Evolutionary conservation across 2,888 invertebrate species (phyloP).

Genomic region (Clanis bilineata): DNA sequence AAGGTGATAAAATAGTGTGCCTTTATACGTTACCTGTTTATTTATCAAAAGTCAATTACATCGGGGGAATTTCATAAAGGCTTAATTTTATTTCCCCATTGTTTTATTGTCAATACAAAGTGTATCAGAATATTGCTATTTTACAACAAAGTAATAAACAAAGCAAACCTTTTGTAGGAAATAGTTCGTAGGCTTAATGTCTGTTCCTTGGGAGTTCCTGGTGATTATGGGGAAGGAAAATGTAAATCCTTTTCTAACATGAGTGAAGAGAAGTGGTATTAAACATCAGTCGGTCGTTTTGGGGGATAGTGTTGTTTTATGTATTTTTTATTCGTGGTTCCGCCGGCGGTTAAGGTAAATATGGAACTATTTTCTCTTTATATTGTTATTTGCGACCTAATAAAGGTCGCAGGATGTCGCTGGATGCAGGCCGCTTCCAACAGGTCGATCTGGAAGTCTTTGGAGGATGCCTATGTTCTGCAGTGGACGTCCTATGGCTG

Average conservation of each 20-base stretch:
- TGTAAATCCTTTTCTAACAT: not conserved
- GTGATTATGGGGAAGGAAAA: not conserved
- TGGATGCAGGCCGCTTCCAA: too few relatives aligned
- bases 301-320: not conserved
- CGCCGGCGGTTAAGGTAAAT: too few relatives aligned
- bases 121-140: constrained; percentile 40
- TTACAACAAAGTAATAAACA: not conserved
- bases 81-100: constrained; percentile 44
- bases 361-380: too few relatives aligned
- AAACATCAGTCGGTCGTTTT: not conserved
- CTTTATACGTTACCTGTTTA: constrained; percentile 32
- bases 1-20: too few relatives aligned
- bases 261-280: not conserved
- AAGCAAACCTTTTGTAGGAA: not conserved
- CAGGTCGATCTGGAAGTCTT: too few relatives aligned
- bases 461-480: too few relatives aligned
- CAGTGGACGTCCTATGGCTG: too few relatives aligned
- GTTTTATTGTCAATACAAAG: constrained; percentile 53
- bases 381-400: too few relatives aligned
- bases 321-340: too few relatives aligned
- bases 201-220: not conserved
- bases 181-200: not conserved
- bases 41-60: constrained; percentile 35
- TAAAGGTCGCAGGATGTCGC: too few relatives aligned
- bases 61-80: constrained; percentile 44